Conservation (phyloP, 2,888 invertebrate genomes). For the Andrena praecox region DNA sequence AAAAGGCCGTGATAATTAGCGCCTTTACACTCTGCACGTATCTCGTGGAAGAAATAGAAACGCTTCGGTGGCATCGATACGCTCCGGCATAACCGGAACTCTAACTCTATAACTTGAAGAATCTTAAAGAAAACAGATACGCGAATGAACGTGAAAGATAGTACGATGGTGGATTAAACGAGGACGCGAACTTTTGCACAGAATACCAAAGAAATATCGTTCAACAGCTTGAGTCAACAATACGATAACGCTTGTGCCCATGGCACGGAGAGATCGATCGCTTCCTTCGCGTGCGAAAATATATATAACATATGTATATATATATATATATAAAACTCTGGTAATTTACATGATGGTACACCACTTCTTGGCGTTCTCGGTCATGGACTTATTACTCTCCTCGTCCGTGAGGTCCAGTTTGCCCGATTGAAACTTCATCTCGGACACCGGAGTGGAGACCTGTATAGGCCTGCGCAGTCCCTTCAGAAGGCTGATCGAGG, state of each 20-base stretch:
- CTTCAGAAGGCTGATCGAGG: conserved; percentile 76
- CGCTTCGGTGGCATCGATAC: not conserved
- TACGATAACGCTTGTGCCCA: conserved; percentile 10
- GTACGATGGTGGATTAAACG: not conserved
- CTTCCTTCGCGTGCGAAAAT: conserved; percentile 21
- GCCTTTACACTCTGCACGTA: conserved; percentile 9
- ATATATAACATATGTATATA: conserved; percentile 10
- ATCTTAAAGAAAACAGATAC: not conserved
- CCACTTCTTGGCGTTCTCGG: conserved; percentile 75
- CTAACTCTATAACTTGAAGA: not conserved
- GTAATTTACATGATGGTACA: conserved; percentile 80
- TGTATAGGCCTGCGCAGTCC: conserved; percentile 76
- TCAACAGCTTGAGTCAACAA: not conserved
- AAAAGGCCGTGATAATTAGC: too few species aligned
- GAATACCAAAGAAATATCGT: conserved; percentile 3
- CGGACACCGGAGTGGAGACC: conserved; percentile 76
- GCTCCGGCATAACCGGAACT: not conserved
- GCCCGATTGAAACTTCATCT: conserved; percentile 71
- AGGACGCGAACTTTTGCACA: not conserved
- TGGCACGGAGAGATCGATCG: conserved; percentile 9
- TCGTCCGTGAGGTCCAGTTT: conserved; percentile 68
- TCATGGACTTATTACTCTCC: conserved; percentile 51
- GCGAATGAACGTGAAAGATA: not conserved
- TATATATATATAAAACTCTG: conserved; percentile 42
- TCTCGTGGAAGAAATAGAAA: conserved; percentile 13